phyloP scores from a whole-genome alignment of 2,113 vertebrate genomes.

The Chloebia gouldiae region DNA sequence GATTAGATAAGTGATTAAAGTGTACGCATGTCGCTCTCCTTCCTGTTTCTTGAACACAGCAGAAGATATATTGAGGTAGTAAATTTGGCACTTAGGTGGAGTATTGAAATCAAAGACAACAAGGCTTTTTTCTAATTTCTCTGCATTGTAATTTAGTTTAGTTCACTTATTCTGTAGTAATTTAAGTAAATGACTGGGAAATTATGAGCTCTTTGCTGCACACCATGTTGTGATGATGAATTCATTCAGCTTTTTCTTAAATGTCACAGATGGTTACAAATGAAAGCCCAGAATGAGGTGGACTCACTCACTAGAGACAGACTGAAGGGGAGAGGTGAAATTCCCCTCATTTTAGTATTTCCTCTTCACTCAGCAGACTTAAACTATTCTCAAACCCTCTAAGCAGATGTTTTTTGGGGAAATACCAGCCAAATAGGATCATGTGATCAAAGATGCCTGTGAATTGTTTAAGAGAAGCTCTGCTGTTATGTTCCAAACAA shows the following conservation, averaged over 20 bases:
- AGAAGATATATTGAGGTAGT: not conserved
- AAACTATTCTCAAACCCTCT: not conserved
- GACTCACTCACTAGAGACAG: not conserved
- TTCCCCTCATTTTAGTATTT: not conserved
- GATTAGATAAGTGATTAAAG: not conserved
- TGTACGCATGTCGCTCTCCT: accelerated
- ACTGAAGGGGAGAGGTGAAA: not conserved
- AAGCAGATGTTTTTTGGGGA: not conserved
- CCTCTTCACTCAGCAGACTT: not conserved
- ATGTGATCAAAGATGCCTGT: not conserved
- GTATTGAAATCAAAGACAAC: not conserved
- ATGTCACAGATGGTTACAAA: conserved; percentile 3
- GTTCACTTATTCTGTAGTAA: conserved; percentile 1
- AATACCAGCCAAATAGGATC: not conserved
- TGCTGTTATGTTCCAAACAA: not conserved
- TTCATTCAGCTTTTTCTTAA: not conserved
- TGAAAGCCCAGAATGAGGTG: not conserved
- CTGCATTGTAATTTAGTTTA: not conserved
- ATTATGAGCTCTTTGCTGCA: not conserved
- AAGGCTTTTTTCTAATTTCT: not conserved
- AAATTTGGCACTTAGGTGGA: not conserved
- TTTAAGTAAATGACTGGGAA: not conserved
- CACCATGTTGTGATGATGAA: not conserved
- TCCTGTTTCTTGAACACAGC: not conserved
- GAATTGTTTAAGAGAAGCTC: not conserved